Conservation (phyloP, 2,113 vertebrate genomes). For the Silurus glanis region DNA sequence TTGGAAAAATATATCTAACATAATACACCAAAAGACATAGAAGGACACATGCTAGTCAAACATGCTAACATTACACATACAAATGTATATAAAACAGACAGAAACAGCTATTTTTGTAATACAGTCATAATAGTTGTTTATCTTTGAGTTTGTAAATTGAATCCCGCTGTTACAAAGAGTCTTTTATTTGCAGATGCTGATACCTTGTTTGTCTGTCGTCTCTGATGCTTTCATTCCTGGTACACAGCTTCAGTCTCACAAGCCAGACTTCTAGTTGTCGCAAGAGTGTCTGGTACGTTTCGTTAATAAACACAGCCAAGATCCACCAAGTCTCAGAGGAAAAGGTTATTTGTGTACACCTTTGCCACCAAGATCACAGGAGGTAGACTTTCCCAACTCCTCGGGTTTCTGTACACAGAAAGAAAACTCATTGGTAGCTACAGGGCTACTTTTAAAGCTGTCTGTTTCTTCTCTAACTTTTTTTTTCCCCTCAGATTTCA, state of each 20-base stretch:
- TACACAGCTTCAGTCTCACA: not conserved
- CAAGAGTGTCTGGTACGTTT: not conserved
- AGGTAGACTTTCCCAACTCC: not conserved
- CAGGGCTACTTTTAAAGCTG: not conserved
- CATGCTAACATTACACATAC: not conserved
- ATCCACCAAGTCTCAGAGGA: not conserved
- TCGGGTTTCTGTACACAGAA: not conserved
- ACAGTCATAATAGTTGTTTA: not conserved
- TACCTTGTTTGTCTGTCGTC: not conserved
- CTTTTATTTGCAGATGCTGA: not conserved
- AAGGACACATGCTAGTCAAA: not conserved
- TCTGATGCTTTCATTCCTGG: not conserved
- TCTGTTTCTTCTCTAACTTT: not conserved
- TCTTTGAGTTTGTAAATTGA: not conserved
- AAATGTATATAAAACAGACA: not conserved
- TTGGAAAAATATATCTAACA: not conserved
- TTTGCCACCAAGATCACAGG: slow-evolving; percentile 8
- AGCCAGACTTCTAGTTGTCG: not conserved
- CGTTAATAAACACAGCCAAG: not conserved
- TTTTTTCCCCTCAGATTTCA: not conserved
- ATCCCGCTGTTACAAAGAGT: not conserved
- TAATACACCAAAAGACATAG: not conserved
- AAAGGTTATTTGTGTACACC: not conserved
- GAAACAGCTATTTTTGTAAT: not conserved
- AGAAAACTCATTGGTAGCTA: no score